Percentiles rank a stretch among this genome's conserved stretches.
Evolutionary conservation across 2,797 vertebrate species (phyloP).

Genomic region (Paguma larvata): DNA sequence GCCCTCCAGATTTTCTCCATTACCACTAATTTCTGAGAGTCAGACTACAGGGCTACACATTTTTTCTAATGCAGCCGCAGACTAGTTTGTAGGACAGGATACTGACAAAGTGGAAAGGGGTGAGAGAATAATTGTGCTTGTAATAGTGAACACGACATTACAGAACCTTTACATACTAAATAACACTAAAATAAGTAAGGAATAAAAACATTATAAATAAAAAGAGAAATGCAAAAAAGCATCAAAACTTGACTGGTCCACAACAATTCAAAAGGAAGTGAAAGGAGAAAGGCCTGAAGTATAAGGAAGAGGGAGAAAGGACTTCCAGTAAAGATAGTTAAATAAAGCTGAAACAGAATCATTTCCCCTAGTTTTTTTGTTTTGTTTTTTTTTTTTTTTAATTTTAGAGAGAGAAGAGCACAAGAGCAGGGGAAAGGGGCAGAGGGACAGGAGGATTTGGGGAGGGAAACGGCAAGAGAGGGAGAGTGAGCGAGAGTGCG

Average conservation of each 20-base stretch:
- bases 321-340: background rate
- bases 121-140: background rate
- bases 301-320: background rate
- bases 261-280: background rate
- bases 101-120: background rate
- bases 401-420: no score
- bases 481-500: no score
- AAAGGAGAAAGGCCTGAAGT: background rate
- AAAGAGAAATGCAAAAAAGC: background rate
- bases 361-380: background rate
- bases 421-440: no score
- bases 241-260: background rate
- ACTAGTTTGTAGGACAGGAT: background rate
- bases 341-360: conserved; percentile 35
- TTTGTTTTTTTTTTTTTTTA: no score
- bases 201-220: background rate
- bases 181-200: conserved; percentile 4
- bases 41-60: background rate
- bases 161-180: conserved; percentile 1
- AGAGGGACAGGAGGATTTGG: no score
- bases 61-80: background rate
- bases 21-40: background rate
- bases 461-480: no score
- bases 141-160: background rate
- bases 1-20: background rate